Percentiles rank a stretch among this genome's conserved stretches.
These are phyloP conservation scores for Nycticryphes semicollaris DNA, from an alignment of 2,113 vertebrate species.

Conservation along the genomic window DNA sequence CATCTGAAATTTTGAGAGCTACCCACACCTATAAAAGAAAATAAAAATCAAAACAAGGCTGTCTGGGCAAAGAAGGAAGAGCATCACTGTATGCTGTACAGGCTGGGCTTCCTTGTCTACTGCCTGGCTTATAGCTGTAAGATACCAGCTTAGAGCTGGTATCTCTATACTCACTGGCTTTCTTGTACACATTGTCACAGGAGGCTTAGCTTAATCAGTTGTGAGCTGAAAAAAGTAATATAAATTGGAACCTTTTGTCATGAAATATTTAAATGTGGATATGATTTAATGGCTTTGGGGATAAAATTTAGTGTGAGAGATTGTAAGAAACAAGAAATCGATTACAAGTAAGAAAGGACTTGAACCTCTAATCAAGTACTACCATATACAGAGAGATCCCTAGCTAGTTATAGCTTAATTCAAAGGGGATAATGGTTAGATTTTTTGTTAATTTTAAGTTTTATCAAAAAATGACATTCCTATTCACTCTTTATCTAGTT, in stretches of 20 bases:
- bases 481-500: conserved; percentile 47
- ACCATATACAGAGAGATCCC: conserved; percentile 32
- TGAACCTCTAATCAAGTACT: conserved; percentile 62
- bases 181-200: conserved; percentile 44
- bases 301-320: conserved; percentile 45
- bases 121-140: background rate
- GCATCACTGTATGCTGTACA: background rate
- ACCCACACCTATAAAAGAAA: background rate
- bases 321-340: conserved; percentile 65
- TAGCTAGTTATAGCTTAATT: conserved; percentile 62
- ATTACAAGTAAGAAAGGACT: conserved; percentile 58
- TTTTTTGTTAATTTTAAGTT: conserved; percentile 58
- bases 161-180: conserved; percentile 42
- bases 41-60: background rate
- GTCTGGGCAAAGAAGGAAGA: background rate
- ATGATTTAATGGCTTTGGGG: conserved; percentile 63
- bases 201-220: conserved; percentile 62
- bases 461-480: conserved; percentile 64
- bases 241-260: conserved; percentile 58
- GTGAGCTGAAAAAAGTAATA: conserved; percentile 53
- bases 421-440: conserved; percentile 50
- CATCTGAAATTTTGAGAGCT: background rate
- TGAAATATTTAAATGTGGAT: conserved; percentile 59
- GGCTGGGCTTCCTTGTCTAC: background rate
- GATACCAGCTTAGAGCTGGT: background rate